Percentiles rank a stretch among this genome's conserved stretches.
These are phyloP conservation scores for Onchidella celtica DNA, from an alignment of 2,888 invertebrate genomes.

Conservation along the genomic window DNA sequence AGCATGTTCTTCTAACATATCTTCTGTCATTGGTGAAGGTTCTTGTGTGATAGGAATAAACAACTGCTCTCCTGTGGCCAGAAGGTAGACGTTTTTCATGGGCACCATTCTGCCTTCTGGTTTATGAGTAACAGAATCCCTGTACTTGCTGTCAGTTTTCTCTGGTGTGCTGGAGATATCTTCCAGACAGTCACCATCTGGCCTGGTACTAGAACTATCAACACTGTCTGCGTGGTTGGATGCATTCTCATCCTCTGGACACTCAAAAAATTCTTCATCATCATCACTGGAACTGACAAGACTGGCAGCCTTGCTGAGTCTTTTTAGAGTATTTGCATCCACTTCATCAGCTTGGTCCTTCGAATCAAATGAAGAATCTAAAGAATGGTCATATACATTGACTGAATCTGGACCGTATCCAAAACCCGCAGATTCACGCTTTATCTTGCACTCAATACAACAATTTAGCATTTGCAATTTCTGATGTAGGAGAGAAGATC, in stretches of 20 bases:
- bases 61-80: slow-evolving; percentile 86
- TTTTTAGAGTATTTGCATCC: background rate
- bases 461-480: slow-evolving; percentile 88
- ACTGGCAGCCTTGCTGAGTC: slow-evolving; percentile 39
- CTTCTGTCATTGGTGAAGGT: slow-evolving; percentile 97
- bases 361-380: slow-evolving; percentile 33
- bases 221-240: background rate
- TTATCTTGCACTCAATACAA: slow-evolving; percentile 82
- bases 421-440: slow-evolving; percentile 68
- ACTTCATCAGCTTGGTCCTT: slow-evolving; percentile 7
- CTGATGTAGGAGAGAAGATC: slow-evolving; percentile 95
- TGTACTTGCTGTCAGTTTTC: slow-evolving; percentile 56
- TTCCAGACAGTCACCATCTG: background rate
- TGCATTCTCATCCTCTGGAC: slow-evolving; percentile 58
- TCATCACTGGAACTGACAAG: slow-evolving; percentile 55
- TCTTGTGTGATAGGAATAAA: slow-evolving; percentile 93
- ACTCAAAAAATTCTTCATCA: slow-evolving; percentile 76
- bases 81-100: slow-evolving; percentile 85
- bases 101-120: slow-evolving; percentile 87
- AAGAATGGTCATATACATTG: slow-evolving; percentile 42
- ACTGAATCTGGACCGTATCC: slow-evolving; percentile 54
- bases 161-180: background rate
- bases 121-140: slow-evolving; percentile 65
- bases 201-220: slow-evolving; percentile 7
- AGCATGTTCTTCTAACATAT: slow-evolving; percentile 95